Conservation (phyloP, 2,113 vertebrate genomes). For the Hoplias malabaricus region DNA sequence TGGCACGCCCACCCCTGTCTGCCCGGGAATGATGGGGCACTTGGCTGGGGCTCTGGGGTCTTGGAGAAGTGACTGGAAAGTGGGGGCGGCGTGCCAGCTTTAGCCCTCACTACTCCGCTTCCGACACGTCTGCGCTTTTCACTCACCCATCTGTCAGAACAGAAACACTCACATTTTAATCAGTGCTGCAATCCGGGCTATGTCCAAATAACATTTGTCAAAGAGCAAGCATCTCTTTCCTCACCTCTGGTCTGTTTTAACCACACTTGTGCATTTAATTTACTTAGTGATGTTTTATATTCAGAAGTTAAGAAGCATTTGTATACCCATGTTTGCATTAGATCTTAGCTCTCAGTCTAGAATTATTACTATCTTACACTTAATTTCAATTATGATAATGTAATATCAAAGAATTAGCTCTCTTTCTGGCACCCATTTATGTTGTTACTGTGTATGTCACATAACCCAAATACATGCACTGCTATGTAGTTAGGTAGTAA, state of each 20-base stretch:
- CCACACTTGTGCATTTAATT: too few relatives aligned
- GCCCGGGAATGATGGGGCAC: conserved; percentile 41
- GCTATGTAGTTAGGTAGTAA: too few relatives aligned
- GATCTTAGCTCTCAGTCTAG: too few relatives aligned
- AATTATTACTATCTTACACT: too few relatives aligned
- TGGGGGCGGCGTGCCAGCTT: not conserved
- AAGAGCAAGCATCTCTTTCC: not conserved
- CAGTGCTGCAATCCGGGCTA: not conserved
- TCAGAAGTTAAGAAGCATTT: too few relatives aligned
- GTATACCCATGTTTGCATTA: too few relatives aligned
- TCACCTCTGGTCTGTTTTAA: not conserved
- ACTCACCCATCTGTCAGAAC: not conserved
- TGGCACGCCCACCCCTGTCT: conserved; percentile 22
- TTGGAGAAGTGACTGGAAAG: conserved; percentile 41
- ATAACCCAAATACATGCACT: too few relatives aligned
- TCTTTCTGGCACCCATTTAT: too few relatives aligned
- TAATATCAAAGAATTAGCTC: too few relatives aligned
- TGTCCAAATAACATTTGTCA: not conserved
- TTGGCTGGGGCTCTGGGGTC: conserved; percentile 20
- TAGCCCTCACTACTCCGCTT: not conserved
- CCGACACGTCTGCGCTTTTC: not conserved
- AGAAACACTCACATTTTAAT: conserved; percentile 11
- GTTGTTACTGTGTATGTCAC: too few relatives aligned
- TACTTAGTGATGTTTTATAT: too few relatives aligned
- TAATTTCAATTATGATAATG: too few relatives aligned